phyloP scores from a whole-genome alignment of 2,113 vertebrate species.

The Myodes glareolus region DNA sequence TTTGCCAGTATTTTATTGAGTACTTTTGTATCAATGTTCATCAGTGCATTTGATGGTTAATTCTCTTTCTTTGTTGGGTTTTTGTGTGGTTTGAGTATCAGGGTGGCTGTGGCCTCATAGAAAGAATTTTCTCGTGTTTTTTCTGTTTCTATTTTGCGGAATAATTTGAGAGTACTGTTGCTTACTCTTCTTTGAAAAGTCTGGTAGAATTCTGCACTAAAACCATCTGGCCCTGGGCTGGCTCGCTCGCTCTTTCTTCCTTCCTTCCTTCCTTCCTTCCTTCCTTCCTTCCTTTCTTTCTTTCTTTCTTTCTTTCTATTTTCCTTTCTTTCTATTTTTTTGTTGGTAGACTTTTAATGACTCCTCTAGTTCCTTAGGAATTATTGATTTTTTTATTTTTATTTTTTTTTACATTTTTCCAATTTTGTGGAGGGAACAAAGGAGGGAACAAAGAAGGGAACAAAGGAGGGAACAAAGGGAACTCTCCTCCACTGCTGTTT shows the following conservation, averaged over 20 bases:
- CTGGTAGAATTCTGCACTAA: background rate
- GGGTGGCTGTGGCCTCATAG: background rate
- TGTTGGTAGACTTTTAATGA: background rate
- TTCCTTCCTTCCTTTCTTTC: too few relatives aligned
- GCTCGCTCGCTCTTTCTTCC: fast-evolving
- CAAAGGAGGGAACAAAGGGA: too few relatives aligned
- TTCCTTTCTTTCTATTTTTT: background rate
- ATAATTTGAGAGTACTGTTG: background rate
- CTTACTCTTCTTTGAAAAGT: background rate
- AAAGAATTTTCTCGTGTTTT: background rate
- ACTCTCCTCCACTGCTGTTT: background rate
- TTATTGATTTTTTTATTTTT: too few relatives aligned
- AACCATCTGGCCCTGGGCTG: background rate
- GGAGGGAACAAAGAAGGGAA: too few relatives aligned
- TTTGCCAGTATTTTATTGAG: background rate
- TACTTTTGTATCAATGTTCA: background rate
- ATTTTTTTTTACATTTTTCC: too few relatives aligned
- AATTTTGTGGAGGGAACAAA: too few relatives aligned
- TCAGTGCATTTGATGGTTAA: background rate
- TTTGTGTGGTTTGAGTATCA: background rate
- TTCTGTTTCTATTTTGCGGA: background rate
- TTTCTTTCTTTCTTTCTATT: background rate
- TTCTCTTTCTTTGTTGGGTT: background rate
- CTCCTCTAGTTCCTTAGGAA: background rate
- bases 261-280: too few relatives aligned